These are phyloP conservation scores for Nasonia longicornis DNA, from an alignment of 1,140 invertebrate species.

Conservation along the genomic window DNA sequence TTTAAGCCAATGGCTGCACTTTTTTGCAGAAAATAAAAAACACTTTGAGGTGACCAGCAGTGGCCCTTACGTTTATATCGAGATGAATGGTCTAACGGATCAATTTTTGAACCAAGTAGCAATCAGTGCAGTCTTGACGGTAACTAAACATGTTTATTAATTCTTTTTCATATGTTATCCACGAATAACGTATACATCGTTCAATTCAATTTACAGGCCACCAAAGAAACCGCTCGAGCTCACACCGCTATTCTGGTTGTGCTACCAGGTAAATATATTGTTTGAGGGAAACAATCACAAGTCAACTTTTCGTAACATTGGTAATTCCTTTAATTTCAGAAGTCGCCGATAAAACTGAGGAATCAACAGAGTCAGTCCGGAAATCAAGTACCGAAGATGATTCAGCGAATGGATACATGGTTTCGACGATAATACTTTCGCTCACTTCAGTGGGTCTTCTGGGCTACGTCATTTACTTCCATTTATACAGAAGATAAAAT, in stretches of 20 bases:
- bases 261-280: not conserved
- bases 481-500: too few relatives aligned
- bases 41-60: not conserved
- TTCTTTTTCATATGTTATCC: not conserved
- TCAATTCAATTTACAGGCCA: not conserved
- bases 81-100: not conserved
- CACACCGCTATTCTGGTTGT: not conserved
- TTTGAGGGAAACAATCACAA: not conserved
- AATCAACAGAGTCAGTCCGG: too few relatives aligned
- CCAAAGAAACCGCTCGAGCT: too few relatives aligned
- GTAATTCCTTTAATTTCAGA: too few relatives aligned
- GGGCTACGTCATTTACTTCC: too few relatives aligned
- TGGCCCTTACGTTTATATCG: not conserved
- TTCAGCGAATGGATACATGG: too few relatives aligned
- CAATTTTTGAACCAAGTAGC: not conserved
- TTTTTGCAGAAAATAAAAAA: conserved; percentile 12
- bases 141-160: not conserved
- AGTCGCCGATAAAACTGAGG: too few relatives aligned
- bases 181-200: not conserved
- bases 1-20: not conserved
- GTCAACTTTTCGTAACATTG: too few relatives aligned
- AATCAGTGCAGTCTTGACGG: not conserved
- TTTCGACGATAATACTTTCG: too few relatives aligned
- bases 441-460: too few relatives aligned
- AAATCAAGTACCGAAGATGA: too few relatives aligned